Percentiles rank a stretch among this genome's conserved stretches.
phyloP scores from a whole-genome alignment of 2,113 vertebrate genomes.

The Larimichthys polyactis region DNA sequence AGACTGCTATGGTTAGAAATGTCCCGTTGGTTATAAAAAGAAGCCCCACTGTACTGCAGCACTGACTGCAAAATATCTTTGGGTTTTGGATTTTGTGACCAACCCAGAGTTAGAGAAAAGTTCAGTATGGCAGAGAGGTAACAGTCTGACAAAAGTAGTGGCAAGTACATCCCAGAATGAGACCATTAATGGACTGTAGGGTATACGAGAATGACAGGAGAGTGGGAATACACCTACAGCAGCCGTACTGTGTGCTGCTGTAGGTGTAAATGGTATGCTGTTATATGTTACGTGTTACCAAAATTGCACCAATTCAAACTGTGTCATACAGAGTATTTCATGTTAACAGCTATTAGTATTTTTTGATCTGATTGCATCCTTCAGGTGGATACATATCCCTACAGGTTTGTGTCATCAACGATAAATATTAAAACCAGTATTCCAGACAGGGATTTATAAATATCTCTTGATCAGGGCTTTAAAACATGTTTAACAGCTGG shows the following conservation, averaged over 20 bases:
- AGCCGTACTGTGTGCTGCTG: no score
- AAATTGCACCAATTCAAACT: not conserved
- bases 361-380: no score
- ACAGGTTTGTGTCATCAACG: not conserved
- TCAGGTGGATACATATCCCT: not conserved
- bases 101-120: not conserved
- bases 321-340: not conserved
- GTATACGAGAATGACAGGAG: not conserved
- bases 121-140: not conserved
- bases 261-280: not conserved
- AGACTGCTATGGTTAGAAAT: not conserved
- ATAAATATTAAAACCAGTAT: not conserved
- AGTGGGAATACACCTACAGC: not conserved
- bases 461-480: not conserved
- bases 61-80: not conserved
- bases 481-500: not conserved
- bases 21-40: not conserved
- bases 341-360: not conserved
- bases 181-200: not conserved
- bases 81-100: not conserved
- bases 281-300: not conserved
- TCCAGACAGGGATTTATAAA: not conserved
- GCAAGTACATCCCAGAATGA: not conserved
- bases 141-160: not conserved
- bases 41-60: not conserved